Evolutionary conservation across 2,888 invertebrate genomes (phyloP), one percentile per base, ranked within the genome.

Genomic region (Hirtodrosophila cameraria): DNA sequence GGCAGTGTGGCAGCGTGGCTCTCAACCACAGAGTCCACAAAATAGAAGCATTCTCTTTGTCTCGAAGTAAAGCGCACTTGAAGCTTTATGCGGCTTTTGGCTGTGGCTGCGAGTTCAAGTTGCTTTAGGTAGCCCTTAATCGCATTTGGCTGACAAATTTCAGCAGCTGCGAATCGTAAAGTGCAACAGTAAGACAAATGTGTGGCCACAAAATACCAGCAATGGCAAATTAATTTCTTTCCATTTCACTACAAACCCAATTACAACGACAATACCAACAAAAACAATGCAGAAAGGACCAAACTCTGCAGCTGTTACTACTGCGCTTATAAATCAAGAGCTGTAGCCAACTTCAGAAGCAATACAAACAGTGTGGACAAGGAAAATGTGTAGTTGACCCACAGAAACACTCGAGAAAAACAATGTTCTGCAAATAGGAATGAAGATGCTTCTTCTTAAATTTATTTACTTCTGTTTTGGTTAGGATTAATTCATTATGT

Each of bases 161-260:
- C 27, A 68, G 41, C 61, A 57, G 73, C 70, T 62, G 79, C 46
- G 50, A 36, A 60, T 65, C 46, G 66, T 70, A 58, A 71, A 79
- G 38, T 70, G 71, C 80, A 83, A 53, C 39, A 49, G 57, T 59
- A 65, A 85, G 83, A 79, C 54, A 79, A 85, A 85, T 79, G 64
- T 66, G 33, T 66, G 65, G 86, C 67, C 65, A 61, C 83, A 66
- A 65, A 68, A 45, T 72, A 75, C 71, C 42, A 54, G 68, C 63
- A 79, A 86, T 75, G 59, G 53, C 54, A 79, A 80, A 83, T 79
- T 86, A 86, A 76, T 83, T 86, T 86, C 68, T 63, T 75, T 83
- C 58, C 72, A 67, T 75, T 83, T 60, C 15, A 39, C 35, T 62
- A 38, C 49, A 52, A n/a, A 38, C 15, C 27, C 53, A 41, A 54